Conservation (phyloP, 2,113 vertebrate genomes). For the Ranitomeya variabilis region DNA sequence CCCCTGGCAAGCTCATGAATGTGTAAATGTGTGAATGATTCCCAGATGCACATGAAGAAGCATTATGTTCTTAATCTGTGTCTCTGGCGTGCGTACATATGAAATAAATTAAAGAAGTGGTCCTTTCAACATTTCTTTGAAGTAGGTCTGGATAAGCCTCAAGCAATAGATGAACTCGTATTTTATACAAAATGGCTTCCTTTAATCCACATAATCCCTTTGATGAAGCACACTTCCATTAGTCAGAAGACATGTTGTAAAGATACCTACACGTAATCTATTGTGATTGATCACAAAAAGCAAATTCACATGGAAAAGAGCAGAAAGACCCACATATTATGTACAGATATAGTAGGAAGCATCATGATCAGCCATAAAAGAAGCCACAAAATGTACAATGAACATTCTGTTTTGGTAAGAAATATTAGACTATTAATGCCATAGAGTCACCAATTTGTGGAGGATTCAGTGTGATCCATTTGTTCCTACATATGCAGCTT, state of each 20-base stretch:
- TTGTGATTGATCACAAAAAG: neutral
- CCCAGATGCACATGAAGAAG: conserved; percentile 44
- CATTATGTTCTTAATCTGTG: conserved; percentile 45
- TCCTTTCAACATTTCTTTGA: conserved; percentile 40
- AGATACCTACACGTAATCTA: conserved; percentile 13
- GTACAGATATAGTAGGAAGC: neutral
- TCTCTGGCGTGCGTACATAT: conserved; percentile 25
- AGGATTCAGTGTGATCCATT: too few relatives aligned
- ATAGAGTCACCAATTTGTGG: too few relatives aligned
- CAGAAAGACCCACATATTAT: neutral
- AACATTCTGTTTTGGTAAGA: too few relatives aligned
- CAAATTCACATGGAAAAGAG: neutral
- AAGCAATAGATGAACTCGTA: conserved; percentile 24
- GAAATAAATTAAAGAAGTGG: conserved; percentile 23
- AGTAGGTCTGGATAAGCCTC: conserved; percentile 23
- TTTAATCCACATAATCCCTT: conserved; percentile 24
- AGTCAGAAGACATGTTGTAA: conserved; percentile 18
- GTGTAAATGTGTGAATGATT: conserved; percentile 45
- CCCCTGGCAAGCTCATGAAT: conserved; percentile 1
- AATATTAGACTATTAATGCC: too few relatives aligned
- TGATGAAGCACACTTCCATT: conserved; percentile 21
- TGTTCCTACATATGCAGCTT: too few relatives aligned
- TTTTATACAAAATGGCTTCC: conserved; percentile 31
- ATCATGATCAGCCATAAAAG: too few relatives aligned
- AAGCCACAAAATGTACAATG: too few relatives aligned